Base-by-base conservation (phyloP, 2,888 invertebrate genomes). In the Geophilus truncorum region DNA sequence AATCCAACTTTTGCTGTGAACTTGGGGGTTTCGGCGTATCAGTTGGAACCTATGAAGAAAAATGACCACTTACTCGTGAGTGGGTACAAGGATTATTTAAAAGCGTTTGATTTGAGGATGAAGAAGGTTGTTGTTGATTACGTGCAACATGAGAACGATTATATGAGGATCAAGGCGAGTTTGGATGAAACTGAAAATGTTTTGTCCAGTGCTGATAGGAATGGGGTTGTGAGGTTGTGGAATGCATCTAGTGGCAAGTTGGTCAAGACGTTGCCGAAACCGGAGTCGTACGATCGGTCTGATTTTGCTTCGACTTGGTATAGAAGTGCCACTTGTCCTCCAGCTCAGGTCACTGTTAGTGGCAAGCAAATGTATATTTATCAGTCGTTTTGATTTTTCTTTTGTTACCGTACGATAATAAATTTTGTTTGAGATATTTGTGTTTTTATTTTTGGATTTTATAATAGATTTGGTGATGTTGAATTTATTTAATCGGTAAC, bases 181-280 rank as follows among this genome's bases (percentile, higher is more conserved):
- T 18, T 78, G 21, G 78, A 78, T 23, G n/a, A 23, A 34, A 18
- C 28, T 4, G 78, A 78, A 5, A 36, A 78, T 25, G 36, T 78
- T 6, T 23, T 78, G n/a, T 78, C 34, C 32, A 78, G 78, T 78
- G 78, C 36, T 5, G 78, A 36, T n/a, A 30, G 32, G 36, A 36
- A 78, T 34, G 34, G 78, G n/a, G 5, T 10, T 3, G 36, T 36
- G 15, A 30, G 78, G n/a, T 23, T 78, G 34, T 78, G 78, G 78
- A 30, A 25, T 36, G n/a, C 34, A 25, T 28, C 78, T 7, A 36
- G 34, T 18, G 78, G 78, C 12, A 32, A 78, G 3, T 9, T 78
- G 3, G 4, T 23, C 9, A 25, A 9, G 9, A 21, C 10, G 15
- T 18, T 78, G 30, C 78, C 30, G 5, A n/a, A 30, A 7, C 36